phyloP scores from a whole-genome alignment of 2,888 invertebrate species.

The Thelaira solivaga region DNA sequence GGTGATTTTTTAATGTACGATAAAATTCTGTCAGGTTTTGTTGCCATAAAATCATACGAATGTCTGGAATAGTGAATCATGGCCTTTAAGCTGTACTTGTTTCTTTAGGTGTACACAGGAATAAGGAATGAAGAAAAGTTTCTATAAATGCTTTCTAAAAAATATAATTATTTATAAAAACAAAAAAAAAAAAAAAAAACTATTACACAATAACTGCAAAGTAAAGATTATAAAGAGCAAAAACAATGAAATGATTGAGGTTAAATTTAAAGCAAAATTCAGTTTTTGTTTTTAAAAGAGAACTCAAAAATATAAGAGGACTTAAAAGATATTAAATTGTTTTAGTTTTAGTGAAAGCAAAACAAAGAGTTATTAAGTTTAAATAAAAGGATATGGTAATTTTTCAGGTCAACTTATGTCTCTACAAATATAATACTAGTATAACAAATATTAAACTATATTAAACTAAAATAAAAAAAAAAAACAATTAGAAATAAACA shows the following conservation, averaged over 20 bases:
- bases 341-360: slow-evolving; percentile 28
- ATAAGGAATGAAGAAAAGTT: background rate
- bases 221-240: background rate
- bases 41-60: too few relatives aligned
- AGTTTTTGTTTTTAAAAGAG: background rate
- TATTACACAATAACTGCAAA: slow-evolving; percentile 1
- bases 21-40: too few relatives aligned
- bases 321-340: slow-evolving; percentile 46
- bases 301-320: slow-evolving; percentile 11
- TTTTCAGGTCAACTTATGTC: too few relatives aligned
- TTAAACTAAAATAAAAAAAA: too few relatives aligned
- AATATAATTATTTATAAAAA: slow-evolving; percentile 48
- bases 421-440: too few relatives aligned
- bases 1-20: too few relatives aligned
- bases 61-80: too few relatives aligned
- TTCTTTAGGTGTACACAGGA: background rate
- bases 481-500: too few relatives aligned
- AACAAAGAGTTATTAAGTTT: slow-evolving; percentile 29
- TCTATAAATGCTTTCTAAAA: background rate
- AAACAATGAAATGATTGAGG: slow-evolving; percentile 51
- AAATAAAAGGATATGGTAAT: slow-evolving; percentile 17
- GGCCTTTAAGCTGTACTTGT: background rate
- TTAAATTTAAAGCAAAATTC: slow-evolving; percentile 16
- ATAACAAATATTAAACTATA: too few relatives aligned
- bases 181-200: too few relatives aligned